Evolutionary conservation across 1,140 invertebrate species (phyloP).

Genomic region (Diprion similis): DNA sequence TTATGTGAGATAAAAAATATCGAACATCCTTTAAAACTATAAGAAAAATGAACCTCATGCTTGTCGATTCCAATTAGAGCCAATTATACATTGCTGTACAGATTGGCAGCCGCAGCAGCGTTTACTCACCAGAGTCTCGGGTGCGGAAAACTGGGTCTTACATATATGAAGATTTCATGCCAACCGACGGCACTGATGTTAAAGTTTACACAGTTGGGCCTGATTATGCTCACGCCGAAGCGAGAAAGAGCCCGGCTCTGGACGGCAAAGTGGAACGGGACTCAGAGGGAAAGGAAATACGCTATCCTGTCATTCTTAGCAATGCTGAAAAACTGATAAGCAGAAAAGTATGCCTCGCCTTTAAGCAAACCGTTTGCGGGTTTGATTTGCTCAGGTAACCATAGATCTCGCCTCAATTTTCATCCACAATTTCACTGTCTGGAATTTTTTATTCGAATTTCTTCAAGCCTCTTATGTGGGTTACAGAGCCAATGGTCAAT

Average conservation of each 20-base stretch:
- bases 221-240: slow-evolving; percentile 99
- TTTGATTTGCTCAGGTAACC: slow-evolving; percentile 92
- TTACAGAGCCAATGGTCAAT: slow-evolving; percentile 94
- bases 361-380: slow-evolving; percentile 99
- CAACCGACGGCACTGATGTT: slow-evolving; percentile 88
- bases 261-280: slow-evolving; percentile 99
- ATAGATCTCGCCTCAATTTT: background rate
- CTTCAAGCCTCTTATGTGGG: slow-evolving; percentile 20
- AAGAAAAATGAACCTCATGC: background rate
- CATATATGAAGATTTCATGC: slow-evolving; percentile 99
- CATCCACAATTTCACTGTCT: background rate
- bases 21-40: background rate
- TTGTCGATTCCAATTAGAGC: slow-evolving; percentile 22
- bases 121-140: slow-evolving; percentile 96
- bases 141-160: slow-evolving; percentile 97
- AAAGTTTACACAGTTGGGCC: slow-evolving; percentile 94
- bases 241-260: slow-evolving; percentile 95
- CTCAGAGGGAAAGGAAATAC: slow-evolving; percentile 97
- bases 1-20: background rate
- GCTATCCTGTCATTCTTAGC: slow-evolving; percentile 97
- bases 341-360: slow-evolving; percentile 95
- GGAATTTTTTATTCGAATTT: too few species aligned
- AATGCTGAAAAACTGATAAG: slow-evolving; percentile 99
- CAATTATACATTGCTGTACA: slow-evolving; percentile 56
- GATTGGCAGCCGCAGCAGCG: slow-evolving; percentile 98